These are phyloP conservation scores for silkworm (Bombyx mori) DNA, from an alignment of 1,140 invertebrate species.

Conservation along the genomic window DNA sequence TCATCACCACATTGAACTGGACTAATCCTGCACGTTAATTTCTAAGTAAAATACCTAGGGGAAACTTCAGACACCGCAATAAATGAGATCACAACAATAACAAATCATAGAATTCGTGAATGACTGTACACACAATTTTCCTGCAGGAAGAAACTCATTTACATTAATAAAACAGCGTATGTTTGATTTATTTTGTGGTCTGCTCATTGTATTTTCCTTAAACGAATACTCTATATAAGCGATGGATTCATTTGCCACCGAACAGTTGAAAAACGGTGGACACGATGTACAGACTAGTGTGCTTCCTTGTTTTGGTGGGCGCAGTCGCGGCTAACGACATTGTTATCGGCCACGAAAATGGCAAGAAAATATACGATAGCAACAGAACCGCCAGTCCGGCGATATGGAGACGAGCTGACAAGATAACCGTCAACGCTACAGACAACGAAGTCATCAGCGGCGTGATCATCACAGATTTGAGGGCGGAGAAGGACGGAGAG, in stretches of 20 bases:
- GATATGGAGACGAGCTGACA: conserved; percentile 45
- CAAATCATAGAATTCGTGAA: conserved; percentile 20
- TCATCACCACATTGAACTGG: too few species aligned
- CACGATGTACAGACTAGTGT: conserved; percentile 31
- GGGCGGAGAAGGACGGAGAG: conserved; percentile 49
- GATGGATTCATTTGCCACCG: neutral
- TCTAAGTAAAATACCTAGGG: too few species aligned
- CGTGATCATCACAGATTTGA: conserved; percentile 40
- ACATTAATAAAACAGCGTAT: conserved; percentile 29
- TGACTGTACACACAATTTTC: conserved; percentile 51
- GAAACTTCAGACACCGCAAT: too few species aligned
- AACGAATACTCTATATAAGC: conserved; percentile 25
- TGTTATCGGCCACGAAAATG: conserved; percentile 23
- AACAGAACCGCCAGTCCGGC: conserved; percentile 41
- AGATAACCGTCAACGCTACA: conserved; percentile 37
- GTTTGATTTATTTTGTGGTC: conserved; percentile 2
- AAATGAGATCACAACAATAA: neutral
- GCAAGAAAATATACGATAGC: conserved; percentile 40
- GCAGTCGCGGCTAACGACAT: conserved; percentile 32
- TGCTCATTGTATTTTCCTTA: conserved; percentile 22
- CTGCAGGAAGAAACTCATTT: conserved; percentile 48
- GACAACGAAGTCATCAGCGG: conserved; percentile 40
- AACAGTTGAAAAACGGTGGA: conserved; percentile 20
- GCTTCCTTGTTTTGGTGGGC: conserved; percentile 26
- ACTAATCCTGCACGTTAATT: too few species aligned